Percentiles rank a stretch among this genome's conserved stretches.
phyloP scores from a whole-genome alignment of 1,140 invertebrate genomes.

The Dufourea novaeangliae region DNA sequence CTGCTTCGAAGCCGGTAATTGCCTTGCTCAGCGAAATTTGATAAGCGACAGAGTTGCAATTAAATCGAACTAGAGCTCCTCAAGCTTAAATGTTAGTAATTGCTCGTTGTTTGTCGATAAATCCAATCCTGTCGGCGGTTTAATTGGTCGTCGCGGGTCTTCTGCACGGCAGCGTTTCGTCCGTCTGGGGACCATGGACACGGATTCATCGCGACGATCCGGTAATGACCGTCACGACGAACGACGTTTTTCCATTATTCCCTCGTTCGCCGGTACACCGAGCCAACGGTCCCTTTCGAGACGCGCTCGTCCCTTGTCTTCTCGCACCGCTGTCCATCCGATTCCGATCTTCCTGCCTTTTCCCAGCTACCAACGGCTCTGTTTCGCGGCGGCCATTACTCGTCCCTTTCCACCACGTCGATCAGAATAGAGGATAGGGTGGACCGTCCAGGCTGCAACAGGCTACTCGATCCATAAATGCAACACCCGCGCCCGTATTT shows the following conservation, averaged over 20 bases:
- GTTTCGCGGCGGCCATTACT: too few species aligned
- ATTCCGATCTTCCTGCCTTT: neutral
- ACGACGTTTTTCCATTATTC: constrained; percentile 44
- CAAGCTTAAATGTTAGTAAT: constrained; percentile 62
- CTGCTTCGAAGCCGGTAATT: neutral
- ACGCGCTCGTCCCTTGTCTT: neutral
- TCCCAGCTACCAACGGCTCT: too few species aligned
- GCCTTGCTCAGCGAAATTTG: constrained; percentile 8
- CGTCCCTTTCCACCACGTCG: neutral
- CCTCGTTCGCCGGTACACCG: neutral
- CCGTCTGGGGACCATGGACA: too few species aligned
- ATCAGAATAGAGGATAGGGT: neutral
- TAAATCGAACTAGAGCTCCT: constrained; percentile 21
- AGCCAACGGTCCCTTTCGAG: neutral
- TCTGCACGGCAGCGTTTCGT: neutral
- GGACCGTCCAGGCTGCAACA: constrained; percentile 29
- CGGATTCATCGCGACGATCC: neutral
- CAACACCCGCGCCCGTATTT: constrained; percentile 1
- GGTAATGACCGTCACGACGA: constrained; percentile 12
- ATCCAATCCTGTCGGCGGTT: constrained; percentile 52
- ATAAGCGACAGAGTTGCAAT: constrained; percentile 15
- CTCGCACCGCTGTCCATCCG: neutral
- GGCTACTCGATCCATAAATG: constrained; percentile 35
- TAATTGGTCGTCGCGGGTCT: constrained; percentile 31
- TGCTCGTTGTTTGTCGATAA: constrained; percentile 67